Evolutionary conservation across 2,113 vertebrate species (phyloP), one percentile per base, ranked within the genome.

Genomic region (Platichthys stellatus): DNA sequence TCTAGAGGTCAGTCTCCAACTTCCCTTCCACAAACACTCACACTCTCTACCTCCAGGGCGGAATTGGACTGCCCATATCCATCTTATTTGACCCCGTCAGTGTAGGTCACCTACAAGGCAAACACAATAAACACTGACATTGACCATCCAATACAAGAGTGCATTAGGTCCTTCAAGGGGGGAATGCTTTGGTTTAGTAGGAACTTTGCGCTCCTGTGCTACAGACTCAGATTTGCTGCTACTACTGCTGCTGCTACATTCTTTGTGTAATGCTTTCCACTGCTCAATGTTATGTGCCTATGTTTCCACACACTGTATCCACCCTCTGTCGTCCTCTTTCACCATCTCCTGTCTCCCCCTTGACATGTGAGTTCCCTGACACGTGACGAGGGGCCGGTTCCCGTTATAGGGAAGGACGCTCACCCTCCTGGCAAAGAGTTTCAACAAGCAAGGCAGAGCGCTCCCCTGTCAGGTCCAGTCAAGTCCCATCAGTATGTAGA

Each of bases 81-180:
- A 89, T 89, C 85, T 83, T 45, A 68, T 76, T 78, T 88, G 85
- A 90, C 84, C 89, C 59, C 74, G 75, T 91, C 90, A 86, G 69
- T 40, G 75, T 49, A 73, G 78, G 84, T 79, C 76, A 72, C 79
- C 83, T 67, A 47, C 75, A 78, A 88, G 81, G 83, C 80, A 87
- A 91, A 86, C 74, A 69, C 83, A 89, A 84, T 78, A 61, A 71
- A 56, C 70, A 57, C 64, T 82, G 88, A 84, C 88, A 76, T 72
- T 90, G 83, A 82, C 76, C 85, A 80, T 78, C 70, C 69, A 83
- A 78, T 83, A 80, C 47, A 71, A 76, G 57, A 82, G 71, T 78
- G 63, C 17, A 51, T 51, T 51, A 18, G 47, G 18, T 69, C 69
- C 78, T 67, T 81, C 12, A 63, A 77, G 76, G 81, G 74, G 8